Base-by-base conservation (phyloP, 2,797 vertebrate species). In the Epinephelus malabaricus region DNA sequence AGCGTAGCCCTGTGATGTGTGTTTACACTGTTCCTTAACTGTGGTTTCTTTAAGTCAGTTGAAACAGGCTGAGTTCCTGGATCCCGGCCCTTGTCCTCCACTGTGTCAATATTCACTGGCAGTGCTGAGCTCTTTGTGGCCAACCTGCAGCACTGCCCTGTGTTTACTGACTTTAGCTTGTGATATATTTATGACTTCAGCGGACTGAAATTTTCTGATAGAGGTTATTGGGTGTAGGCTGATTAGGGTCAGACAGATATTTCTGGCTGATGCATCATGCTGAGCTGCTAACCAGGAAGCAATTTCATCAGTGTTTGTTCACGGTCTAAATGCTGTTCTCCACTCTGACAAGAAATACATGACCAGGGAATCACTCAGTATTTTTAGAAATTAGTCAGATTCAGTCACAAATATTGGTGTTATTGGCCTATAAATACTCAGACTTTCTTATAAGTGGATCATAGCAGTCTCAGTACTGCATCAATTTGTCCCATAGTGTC, bases 21-120 rank as follows among this genome's bases (percentile, higher is more conserved):
- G 65, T 86, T 89, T 79, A 69, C 77, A 34, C 53, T 72, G 19
- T 15, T 25, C 47, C 19, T 75, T 6, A 62, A 66, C 73, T 77
- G 56, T 67, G 46, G 79, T 80, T 82, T 79, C 63, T 70, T 59
- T 8, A 19, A 71, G 78, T 46, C 69, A n/a, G 30, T 23, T 65
- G 7, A 72, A 87, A 61, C 67, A 34, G 84, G 69, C 78, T 62
- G 60, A 76, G 84, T 74, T 89, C 72, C 82, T 88, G 82, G 65
- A 87, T 56, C 68, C 64, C 3, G 38, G 49, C 74, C 69, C 74
- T 62, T 1, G 50, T 76, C 60, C 30, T 61, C 45, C 19, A 63
- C 56, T 30, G 2, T 76, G 83, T 77, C 77, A 90, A 89, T 71
- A 85, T 68, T 81, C 80, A 71, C 9, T 47, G 19, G 67, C 67